Evolutionary conservation across 2,888 invertebrate genomes (phyloP).

Genomic region (Acanthosepion esculentum): DNA sequence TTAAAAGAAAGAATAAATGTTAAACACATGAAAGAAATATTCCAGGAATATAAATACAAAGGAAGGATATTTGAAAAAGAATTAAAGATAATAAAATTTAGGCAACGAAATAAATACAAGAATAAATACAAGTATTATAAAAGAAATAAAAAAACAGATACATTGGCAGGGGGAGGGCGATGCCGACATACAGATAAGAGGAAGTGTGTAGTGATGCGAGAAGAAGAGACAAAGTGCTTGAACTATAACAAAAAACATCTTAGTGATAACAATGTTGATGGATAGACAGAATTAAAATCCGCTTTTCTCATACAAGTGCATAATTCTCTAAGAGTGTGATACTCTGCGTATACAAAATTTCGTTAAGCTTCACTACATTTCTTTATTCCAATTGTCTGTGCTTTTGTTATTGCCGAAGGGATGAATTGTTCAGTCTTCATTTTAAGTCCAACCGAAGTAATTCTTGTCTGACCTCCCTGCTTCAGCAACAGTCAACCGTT

Average conservation of each 20-base stretch:
- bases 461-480: not conserved
- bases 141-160: no score
- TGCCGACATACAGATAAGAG: no score
- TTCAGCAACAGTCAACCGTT: not conserved
- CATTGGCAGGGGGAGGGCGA: no score
- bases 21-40: no score
- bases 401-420: constrained; percentile 3
- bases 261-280: not conserved
- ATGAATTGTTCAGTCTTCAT: not conserved
- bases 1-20: no score
- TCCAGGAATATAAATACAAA: no score
- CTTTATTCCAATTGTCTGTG: constrained; percentile 5
- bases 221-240: not conserved
- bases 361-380: not conserved
- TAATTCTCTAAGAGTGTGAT: not conserved
- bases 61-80: no score
- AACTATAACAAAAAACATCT: not conserved
- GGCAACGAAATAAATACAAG: no score
- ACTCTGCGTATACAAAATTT: not conserved
- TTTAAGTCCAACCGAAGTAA: not conserved
- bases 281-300: not conserved
- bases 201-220: not conserved
- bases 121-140: no score
- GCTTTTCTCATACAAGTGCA: not conserved
- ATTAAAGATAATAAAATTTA: no score